Evolutionary conservation across 2,797 vertebrate genomes (phyloP).

Genomic region (Coracias cyanogaster): DNA sequence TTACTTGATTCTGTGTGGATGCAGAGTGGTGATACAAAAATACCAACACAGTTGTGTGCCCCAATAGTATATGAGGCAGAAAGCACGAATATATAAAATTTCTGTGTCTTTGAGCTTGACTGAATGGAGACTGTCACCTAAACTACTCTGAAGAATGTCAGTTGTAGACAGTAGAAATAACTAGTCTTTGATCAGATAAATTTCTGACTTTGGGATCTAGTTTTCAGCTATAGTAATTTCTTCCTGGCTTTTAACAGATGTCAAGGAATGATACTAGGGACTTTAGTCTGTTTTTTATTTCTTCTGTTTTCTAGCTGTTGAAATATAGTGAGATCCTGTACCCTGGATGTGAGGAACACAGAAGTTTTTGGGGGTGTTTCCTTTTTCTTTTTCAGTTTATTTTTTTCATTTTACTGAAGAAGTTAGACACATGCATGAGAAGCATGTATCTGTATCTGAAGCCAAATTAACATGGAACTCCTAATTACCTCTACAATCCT

Average conservation of each 20-base stretch:
- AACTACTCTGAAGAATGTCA: background rate
- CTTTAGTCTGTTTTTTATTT: background rate
- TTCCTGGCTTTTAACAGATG: background rate
- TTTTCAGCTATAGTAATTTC: background rate
- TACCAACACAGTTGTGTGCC: background rate
- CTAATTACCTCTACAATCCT: background rate
- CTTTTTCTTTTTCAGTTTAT: background rate
- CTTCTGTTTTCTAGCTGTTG: background rate
- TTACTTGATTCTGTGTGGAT: background rate
- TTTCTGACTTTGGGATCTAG: background rate
- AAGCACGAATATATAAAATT: background rate
- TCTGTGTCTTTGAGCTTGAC: background rate
- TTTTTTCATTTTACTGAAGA: background rate
- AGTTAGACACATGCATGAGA: background rate
- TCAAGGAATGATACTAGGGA: background rate
- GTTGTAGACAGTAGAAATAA: background rate
- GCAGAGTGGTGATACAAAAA: background rate
- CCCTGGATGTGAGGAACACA: background rate
- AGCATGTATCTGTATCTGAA: background rate
- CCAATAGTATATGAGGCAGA: background rate
- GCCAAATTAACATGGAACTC: background rate
- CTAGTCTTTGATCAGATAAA: background rate
- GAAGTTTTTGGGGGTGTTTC: rapidly evolving
- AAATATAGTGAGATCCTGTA: background rate
- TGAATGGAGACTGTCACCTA: background rate